Base-by-base conservation (phyloP, 2,888 invertebrate genomes). In the Neria commutata region DNA sequence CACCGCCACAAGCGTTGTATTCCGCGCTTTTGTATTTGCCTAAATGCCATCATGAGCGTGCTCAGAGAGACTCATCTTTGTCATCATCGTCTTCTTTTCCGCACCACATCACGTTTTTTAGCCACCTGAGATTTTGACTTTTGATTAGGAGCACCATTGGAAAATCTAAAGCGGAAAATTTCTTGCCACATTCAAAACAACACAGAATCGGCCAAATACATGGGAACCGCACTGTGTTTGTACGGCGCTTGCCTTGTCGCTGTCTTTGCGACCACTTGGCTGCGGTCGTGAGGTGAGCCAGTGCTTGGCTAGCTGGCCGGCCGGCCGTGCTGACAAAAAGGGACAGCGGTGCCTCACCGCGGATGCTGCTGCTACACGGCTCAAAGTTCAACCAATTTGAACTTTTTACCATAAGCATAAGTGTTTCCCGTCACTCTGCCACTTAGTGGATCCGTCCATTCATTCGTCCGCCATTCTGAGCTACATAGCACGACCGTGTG, bases 41-140 rank as follows among this genome's bases (percentile, higher is more conserved):
- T 45, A 53, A 53, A 53, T 53, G 53, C 45, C 53, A 52, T 52
- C 42, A 52, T 52, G 40, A 24, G 52, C 52, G 40, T 42, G 21
- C n/a, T n/a, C n/a, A n/a, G 8, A 29, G 11, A 29, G 37, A 37
- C 11, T 57, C 58, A 61, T 55, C 64, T n/a, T n/a, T n/a, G 48
- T 62, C 61, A 58, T 66, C 73, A 67, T 72, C 72, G 68, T 70
- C 73, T 71, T 75, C 74, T 70, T 74, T 75, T 74, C 72, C 77
- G n/a, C 77, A 75, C 77, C 75, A 77, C 78, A 74, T 77, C 78
- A 77, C 77, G 77, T 78, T 78, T 78, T 55, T 55, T 54, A 63
- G 60, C 63, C 63, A 63, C 63, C 63, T 63, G 63, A 63, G 63
- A 63, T 63, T 61, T 61, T 61, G 61, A 63, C 63, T 63, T 63